phyloP scores from a whole-genome alignment of 1,140 invertebrate genomes.

The Drosophila varians region DNA sequence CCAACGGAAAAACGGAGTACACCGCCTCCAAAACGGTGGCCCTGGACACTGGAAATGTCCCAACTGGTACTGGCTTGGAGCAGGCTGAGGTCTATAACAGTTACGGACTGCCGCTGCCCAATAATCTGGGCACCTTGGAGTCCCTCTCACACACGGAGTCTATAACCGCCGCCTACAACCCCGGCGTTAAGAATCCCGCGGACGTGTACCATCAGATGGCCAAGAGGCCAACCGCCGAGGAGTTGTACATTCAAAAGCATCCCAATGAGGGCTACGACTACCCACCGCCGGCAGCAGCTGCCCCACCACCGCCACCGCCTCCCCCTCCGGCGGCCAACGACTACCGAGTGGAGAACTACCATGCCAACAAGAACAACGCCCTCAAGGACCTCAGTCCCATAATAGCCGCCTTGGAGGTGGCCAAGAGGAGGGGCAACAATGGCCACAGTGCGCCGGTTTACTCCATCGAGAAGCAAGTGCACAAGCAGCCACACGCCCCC shows the following conservation, averaged over 20 bases:
- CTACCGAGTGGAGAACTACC: slow-evolving; percentile 69
- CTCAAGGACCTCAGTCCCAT: slow-evolving; percentile 75
- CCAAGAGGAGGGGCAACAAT: slow-evolving; percentile 55
- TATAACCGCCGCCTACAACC: slow-evolving; percentile 74
- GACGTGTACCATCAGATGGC: slow-evolving; percentile 81
- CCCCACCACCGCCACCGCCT: slow-evolving; percentile 4
- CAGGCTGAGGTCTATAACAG: slow-evolving; percentile 62
- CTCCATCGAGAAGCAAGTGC: slow-evolving; percentile 75
- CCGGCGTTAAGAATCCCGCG: slow-evolving; percentile 40
- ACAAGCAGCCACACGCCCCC: slow-evolving; percentile 54
- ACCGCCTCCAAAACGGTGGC: slow-evolving; percentile 76
- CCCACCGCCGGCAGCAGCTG: slow-evolving; percentile 27
- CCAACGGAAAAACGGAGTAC: slow-evolving; percentile 77
- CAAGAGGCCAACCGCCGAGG: slow-evolving; percentile 66
- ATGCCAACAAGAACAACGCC: slow-evolving; percentile 66
- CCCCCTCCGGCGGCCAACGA: slow-evolving; percentile 24
- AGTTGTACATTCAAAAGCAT: slow-evolving; percentile 75
- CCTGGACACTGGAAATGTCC: slow-evolving; percentile 45
- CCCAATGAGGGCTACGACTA: slow-evolving; percentile 81
- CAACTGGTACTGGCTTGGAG: slow-evolving; percentile 40
- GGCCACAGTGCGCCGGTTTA: slow-evolving; percentile 49
- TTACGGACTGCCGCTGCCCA: slow-evolving; percentile 66
- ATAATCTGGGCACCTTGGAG: slow-evolving; percentile 73
- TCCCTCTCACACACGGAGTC: slow-evolving; percentile 80
- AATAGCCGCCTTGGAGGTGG: slow-evolving; percentile 77